Percentiles rank a stretch among this genome's conserved stretches.
Conservation (phyloP, 2,797 vertebrate species). For the Diplodus sargus region DNA sequence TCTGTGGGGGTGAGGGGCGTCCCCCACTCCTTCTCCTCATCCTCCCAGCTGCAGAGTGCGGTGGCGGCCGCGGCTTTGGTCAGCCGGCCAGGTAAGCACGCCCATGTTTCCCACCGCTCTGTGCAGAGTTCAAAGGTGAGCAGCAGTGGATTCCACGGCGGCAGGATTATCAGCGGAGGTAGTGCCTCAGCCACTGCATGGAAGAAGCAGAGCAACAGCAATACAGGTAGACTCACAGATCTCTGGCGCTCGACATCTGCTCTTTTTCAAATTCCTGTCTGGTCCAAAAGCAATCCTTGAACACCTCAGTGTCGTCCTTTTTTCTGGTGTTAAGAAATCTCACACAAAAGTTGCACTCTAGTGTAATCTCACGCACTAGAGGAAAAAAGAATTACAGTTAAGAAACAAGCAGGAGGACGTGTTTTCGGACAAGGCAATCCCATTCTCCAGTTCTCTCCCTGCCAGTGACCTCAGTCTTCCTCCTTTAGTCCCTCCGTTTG, state of each 20-base stretch:
- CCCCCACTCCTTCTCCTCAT: constrained; percentile 92
- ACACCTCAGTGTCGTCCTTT: constrained; percentile 10
- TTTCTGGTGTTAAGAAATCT: background rate
- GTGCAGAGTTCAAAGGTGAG: constrained; percentile 88
- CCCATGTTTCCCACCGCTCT: constrained; percentile 81
- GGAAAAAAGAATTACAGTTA: constrained; percentile 14
- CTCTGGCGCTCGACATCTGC: constrained; percentile 71
- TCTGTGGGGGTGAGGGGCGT: constrained; percentile 86
- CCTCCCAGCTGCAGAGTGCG: constrained; percentile 93
- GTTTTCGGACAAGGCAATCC: constrained; percentile 76
- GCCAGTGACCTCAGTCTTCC: constrained; percentile 61
- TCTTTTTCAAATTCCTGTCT: constrained; percentile 78
- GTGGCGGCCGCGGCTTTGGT: constrained; percentile 90
- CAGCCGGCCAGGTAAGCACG: constrained; percentile 92
- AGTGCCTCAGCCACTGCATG: constrained; percentile 88
- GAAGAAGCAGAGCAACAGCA: constrained; percentile 92
- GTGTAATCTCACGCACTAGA: constrained; percentile 19
- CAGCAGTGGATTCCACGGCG: constrained; percentile 81
- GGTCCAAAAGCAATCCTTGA: constrained; percentile 78
- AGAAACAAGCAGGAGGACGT: constrained; percentile 58
- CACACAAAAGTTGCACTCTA: background rate
- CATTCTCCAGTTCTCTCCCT: constrained; percentile 24
- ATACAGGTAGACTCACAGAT: constrained; percentile 88
- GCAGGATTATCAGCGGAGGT: constrained; percentile 85
- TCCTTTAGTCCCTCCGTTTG: constrained; percentile 52